These are phyloP conservation scores for Neoitamus cyanurus DNA, from an alignment of 2,888 invertebrate genomes.

Conservation along the genomic window DNA sequence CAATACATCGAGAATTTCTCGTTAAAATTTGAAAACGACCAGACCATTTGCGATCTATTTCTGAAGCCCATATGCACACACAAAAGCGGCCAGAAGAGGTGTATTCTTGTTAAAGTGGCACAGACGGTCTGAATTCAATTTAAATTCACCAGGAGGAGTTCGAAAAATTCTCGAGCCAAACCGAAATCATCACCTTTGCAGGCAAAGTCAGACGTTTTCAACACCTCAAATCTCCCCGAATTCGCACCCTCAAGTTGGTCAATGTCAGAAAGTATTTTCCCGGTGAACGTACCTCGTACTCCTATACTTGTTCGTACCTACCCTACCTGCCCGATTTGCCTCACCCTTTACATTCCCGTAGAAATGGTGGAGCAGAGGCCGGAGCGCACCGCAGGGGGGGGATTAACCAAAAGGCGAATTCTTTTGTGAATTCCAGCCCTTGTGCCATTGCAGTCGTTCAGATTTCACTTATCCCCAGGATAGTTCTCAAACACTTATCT, in stretches of 20 bases:
- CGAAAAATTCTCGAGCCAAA: neutral
- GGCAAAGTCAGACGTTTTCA: neutral
- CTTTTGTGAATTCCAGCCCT: neutral
- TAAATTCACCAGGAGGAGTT: neutral
- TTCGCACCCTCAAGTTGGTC: conserved; percentile 4
- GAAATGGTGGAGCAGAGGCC: neutral
- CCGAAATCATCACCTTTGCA: neutral
- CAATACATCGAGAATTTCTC: neutral
- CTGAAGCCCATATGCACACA: neutral
- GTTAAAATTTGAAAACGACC: neutral
- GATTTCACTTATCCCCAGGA: conserved; percentile 26
- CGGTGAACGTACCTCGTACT: neutral
- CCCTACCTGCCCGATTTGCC: neutral
- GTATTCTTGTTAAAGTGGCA: neutral
- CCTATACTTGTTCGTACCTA: neutral
- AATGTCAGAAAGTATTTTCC: neutral
- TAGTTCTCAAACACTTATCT: conserved; percentile 32
- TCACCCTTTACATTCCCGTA: neutral
- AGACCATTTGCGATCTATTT: neutral
- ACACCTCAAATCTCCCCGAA: neutral
- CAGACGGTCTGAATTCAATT: neutral
- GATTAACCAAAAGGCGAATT: conserved; percentile 16
- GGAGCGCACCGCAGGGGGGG: neutral
- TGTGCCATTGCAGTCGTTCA: conserved; percentile 23
- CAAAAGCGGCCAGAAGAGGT: neutral